Evolutionary conservation across 2,797 vertebrate genomes (phyloP), one percentile per base, ranked within the genome.

Genomic region (Euthynnus affinis): DNA sequence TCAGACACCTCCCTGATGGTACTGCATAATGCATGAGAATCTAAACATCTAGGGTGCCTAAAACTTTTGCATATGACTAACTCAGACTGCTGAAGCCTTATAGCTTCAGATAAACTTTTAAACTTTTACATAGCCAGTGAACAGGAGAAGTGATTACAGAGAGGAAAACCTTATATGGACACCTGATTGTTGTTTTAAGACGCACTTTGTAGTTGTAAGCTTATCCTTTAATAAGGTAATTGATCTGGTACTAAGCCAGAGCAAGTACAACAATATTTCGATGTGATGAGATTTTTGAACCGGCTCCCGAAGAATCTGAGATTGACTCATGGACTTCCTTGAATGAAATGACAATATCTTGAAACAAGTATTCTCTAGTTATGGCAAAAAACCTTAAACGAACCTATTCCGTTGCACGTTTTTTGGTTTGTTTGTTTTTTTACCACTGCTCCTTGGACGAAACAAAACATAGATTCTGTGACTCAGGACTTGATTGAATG

Each of bases 381-480:
- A 10, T 42, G 14, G 25, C n/a, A 20, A 20, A 37, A 37, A 42
- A 53, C 18, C 18, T 13, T 46, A 53, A 20, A 40, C 22, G 5
- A 27, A 17, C 29, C 12, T 6, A 15, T 4, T 9, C 4, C 3
- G 17, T 40, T 53, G 10, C 12, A 12, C 14, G 8, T 8, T 20
- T 0, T 22, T 42, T 25, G 44, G 51, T 29, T 29, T 42, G n/a
- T 49, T 25, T 49, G 51, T 29, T 29, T 42, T 25, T 49, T 56
- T 29, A 18, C n/a, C 5, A 23, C n/a, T 4, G 15, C 20, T 25
- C 70, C 42, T 6, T 32, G 12, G 8, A n/a, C n/a, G 18, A 87
- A 75, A 51, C 6, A 3, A 67, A 71, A 61, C 6, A 27, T 40
- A 80, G n/a, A 55, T 29, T 53, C 5, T 42, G 62, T 83, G 80